Base-by-base conservation (phyloP, 2,888 invertebrate genomes). In the Asteroscopus sphinx region DNA sequence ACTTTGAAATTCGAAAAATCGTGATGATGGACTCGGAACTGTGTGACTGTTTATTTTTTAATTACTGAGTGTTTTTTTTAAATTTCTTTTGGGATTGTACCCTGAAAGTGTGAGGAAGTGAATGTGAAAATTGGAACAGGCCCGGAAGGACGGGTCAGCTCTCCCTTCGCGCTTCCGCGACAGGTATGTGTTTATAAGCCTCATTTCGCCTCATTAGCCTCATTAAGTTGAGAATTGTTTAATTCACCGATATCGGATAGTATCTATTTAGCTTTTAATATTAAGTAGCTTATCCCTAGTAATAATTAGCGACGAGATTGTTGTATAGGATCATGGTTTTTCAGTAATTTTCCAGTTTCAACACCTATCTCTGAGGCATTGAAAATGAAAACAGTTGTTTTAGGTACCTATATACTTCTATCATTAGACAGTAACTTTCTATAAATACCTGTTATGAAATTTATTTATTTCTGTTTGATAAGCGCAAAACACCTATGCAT, bases 71-170 rank as follows among this genome's bases (percentile, higher is more conserved):
- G 68, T 58, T 52, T 63, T 51, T 70, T 70, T 53, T 40, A 37
- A 7, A 35, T 55, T 58, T 37, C 37, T 11, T 52, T 64, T 59
- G 55, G 72, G 49, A 64, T 69, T 69, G 33, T 37, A 32, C 44
- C 52, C 59, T 66, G 59, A 52, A 57, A 73, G 76, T 76, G 73
- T 45, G 54, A 66, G 60, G 81, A 68, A 81, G 85, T 86, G 85
- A 77, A 81, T 87, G 91, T 89, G 89, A 89, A 86, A 86, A 85
- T 81, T 85, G 83, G 83, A 85, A 83, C 82, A 77, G 67, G 76
- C 79, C 86, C 86, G 86, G 83, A 86, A 86, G 83, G 85, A 84
- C 88, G 85, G 88, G 86, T 86, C 81, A 65, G 69, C 81, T 82
- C 85, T 85, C 82, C 86, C 81, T 86, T 79, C 77, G 80, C 67